Base-by-base conservation (phyloP, 1,140 invertebrate genomes). In the Cecropterus lyciades region DNA sequence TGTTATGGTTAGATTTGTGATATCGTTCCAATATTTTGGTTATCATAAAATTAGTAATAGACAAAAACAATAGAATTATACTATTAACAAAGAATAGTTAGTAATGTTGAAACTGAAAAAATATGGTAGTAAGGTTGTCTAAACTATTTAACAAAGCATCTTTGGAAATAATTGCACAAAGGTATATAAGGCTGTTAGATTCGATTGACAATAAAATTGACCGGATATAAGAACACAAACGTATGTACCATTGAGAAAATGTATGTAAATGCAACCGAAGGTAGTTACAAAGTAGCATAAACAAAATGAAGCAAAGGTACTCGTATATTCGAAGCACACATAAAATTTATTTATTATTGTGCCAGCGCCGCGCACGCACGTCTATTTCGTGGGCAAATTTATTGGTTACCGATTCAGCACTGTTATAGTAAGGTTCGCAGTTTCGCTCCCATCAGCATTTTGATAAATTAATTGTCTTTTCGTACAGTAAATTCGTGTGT, bases 271-370 rank as follows among this genome's bases (percentile, higher is more conserved):
- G 62, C 53, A 72, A 70, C 67, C 46, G 30, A 67, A 69, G 10
- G n/a, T 9, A 33, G 30, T 40, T 40, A 67, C 67, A 30, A 56
- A 33, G 65, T 62, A 65, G 70, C 62, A 70, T 70, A 72, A 79
- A 77, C 75, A 79, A 77, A 79, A n/a, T 77, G 62, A 70, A 82
- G 82, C 77, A 1, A 9, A 76, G 68, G 73, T 71, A 72, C n/a
- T n/a, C n/a, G n/a, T n/a, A n/a, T 72, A 78, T 33, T 33, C 70
- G 56, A 70, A 59, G 59, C 72, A 77, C 66, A 80, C 79, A 82
- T 83, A 87, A 87, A 85, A 79, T 81, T 82, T 86, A 85, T 87
- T 85, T 85, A 87, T 87, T 84, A 80, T 79, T 73, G 73, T 74
- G 71, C 73, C 74, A 72, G 73, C 74, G 67, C 72, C 53, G 67